Conservation (phyloP, 1,140 invertebrate species). For the Colletes latitarsis region DNA sequence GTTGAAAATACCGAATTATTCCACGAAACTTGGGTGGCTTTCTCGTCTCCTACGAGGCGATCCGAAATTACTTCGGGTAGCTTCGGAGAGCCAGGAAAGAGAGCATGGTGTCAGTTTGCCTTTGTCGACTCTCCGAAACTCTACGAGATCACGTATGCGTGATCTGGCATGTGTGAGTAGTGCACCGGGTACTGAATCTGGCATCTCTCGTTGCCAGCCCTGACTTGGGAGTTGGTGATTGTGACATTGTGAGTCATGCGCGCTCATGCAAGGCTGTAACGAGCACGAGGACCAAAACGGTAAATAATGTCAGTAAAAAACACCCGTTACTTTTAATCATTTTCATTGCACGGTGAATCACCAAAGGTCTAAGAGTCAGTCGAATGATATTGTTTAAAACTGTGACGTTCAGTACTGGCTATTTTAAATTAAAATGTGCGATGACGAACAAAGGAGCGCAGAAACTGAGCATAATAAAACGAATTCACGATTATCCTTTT, state of each 20-base stretch:
- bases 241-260: slow-evolving; percentile 44
- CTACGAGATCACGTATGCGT: too few relatives aligned
- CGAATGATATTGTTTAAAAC: slow-evolving; percentile 53
- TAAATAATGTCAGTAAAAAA: slow-evolving; percentile 34
- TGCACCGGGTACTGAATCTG: too few relatives aligned
- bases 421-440: slow-evolving; percentile 51
- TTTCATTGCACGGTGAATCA: neutral
- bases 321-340: neutral
- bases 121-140: too few relatives aligned
- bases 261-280: slow-evolving; percentile 14
- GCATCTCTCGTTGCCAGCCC: slow-evolving; percentile 12
- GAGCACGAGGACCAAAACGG: slow-evolving; percentile 33
- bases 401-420: neutral
- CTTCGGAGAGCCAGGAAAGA: too few relatives aligned
- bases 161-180: too few relatives aligned
- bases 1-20: too few relatives aligned
- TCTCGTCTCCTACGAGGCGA: too few relatives aligned
- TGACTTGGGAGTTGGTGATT: neutral
- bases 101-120: too few relatives aligned
- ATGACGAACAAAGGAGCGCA: slow-evolving; percentile 30
- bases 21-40: too few relatives aligned
- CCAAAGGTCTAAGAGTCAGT: neutral
- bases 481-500: slow-evolving; percentile 46
- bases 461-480: slow-evolving; percentile 14
- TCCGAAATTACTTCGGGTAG: too few relatives aligned